phyloP scores from a whole-genome alignment of 2,113 vertebrate species.

The Campylorhamphus procurvoides region DNA sequence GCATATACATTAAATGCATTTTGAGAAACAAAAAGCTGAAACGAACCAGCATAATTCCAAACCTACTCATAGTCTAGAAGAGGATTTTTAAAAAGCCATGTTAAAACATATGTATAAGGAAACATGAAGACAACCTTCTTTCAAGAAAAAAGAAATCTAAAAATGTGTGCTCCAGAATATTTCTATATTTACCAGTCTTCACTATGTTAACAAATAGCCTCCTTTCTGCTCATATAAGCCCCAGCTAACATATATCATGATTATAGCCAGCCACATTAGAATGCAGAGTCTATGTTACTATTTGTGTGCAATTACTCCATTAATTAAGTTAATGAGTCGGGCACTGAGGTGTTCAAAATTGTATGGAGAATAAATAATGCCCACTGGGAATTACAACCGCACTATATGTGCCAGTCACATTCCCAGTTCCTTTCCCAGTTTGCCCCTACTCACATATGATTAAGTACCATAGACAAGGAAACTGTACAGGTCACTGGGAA shows the following conservation, averaged over 20 bases:
- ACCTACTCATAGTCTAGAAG: background rate
- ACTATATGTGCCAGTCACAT: background rate
- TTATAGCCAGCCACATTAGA: background rate
- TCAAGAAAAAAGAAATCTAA: background rate
- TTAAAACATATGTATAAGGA: background rate
- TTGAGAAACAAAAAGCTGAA: background rate
- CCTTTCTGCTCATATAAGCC: background rate
- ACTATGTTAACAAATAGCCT: background rate
- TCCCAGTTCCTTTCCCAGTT: background rate
- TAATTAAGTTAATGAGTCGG: conserved; percentile 49
- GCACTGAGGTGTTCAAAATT: conserved; percentile 12
- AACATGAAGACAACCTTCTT: background rate
- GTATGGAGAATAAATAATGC: background rate
- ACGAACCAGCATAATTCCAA: conserved; percentile 1
- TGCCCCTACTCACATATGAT: background rate
- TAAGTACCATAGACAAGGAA: background rate
- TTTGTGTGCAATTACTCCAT: conserved; percentile 17
- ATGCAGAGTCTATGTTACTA: background rate
- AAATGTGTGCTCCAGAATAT: background rate
- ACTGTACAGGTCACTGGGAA: background rate
- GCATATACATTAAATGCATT: background rate
- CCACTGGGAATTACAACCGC: background rate
- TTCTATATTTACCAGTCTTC: background rate
- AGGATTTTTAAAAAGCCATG: background rate
- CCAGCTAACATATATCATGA: background rate